Conservation (phyloP, 2,797 vertebrate species). For the Apogon talboti region DNA sequence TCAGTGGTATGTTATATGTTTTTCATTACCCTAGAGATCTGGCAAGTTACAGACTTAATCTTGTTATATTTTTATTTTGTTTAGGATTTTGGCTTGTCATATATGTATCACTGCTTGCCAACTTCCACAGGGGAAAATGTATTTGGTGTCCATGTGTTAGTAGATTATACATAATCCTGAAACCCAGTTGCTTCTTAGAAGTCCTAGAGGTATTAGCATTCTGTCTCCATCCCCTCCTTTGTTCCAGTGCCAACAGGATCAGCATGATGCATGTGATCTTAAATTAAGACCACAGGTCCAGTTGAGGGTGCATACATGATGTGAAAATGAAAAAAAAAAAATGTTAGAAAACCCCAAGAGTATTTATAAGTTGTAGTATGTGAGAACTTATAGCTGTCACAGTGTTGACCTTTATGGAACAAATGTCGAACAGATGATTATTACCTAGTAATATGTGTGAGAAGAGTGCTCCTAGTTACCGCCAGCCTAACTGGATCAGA, state of each 20-base stretch:
- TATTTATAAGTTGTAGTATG: no score
- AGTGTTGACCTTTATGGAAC: background rate
- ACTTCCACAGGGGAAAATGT: background rate
- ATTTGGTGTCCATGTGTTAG: background rate
- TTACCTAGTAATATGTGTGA: constrained; percentile 27
- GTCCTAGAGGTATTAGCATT: no score
- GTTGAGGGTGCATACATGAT: no score
- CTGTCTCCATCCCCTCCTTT: background rate
- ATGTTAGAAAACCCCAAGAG: no score
- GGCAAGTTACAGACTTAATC: background rate
- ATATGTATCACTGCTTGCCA: background rate
- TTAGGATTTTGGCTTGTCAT: background rate
- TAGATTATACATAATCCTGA: background rate
- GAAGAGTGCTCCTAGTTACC: constrained; percentile 28
- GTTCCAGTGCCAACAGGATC: background rate
- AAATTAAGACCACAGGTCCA: no score
- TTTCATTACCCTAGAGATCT: background rate
- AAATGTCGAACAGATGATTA: constrained; percentile 55
- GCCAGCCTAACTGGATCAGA: constrained; percentile 48
- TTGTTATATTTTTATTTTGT: background rate
- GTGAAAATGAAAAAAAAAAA: no score
- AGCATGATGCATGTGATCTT: no score
- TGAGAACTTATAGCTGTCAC: background rate
- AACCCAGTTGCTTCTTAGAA: background rate
- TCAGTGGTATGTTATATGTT: background rate